Percentiles rank a stretch among this genome's conserved stretches.
Evolutionary conservation across 2,888 invertebrate species (phyloP).

Genomic region (Xylophagus ater): DNA sequence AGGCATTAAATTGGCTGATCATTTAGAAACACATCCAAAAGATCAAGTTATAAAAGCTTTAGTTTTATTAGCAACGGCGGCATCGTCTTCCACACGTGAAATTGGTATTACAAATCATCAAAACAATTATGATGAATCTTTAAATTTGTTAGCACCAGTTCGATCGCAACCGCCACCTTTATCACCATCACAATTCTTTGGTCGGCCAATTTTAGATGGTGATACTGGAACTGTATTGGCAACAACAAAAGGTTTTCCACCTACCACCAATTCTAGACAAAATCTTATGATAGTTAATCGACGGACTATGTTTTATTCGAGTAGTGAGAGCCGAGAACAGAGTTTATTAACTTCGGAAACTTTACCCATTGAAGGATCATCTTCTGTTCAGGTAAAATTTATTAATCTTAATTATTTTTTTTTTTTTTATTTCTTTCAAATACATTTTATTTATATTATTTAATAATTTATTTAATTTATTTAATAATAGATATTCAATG

Average conservation of each 20-base stretch:
- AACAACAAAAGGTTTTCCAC: not conserved
- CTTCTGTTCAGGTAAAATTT: no score
- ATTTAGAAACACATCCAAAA: constrained; percentile 77
- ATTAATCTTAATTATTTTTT: not conserved
- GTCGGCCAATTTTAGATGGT: no score
- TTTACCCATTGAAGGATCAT: no score
- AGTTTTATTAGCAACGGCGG: constrained; percentile 31
- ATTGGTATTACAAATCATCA: no score
- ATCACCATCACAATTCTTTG: no score
- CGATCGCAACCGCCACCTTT: not conserved
- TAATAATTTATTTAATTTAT: not conserved
- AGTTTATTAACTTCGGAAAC: no score
- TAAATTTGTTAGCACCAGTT: no score
- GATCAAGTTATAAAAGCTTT: constrained; percentile 79
- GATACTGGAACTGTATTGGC: not conserved
- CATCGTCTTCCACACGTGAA: no score
- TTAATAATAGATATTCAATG: constrained; percentile 24
- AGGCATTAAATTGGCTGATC: constrained; percentile 69
- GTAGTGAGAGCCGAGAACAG: not conserved
- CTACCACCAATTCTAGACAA: not conserved
- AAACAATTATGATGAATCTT: no score
- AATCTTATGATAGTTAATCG: constrained; percentile 17
- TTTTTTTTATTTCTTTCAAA: not conserved
- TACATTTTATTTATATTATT: not conserved
- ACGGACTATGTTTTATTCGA: constrained; percentile 11